Conservation (phyloP, 2,888 invertebrate species). For the Proisotoma minuta region DNA sequence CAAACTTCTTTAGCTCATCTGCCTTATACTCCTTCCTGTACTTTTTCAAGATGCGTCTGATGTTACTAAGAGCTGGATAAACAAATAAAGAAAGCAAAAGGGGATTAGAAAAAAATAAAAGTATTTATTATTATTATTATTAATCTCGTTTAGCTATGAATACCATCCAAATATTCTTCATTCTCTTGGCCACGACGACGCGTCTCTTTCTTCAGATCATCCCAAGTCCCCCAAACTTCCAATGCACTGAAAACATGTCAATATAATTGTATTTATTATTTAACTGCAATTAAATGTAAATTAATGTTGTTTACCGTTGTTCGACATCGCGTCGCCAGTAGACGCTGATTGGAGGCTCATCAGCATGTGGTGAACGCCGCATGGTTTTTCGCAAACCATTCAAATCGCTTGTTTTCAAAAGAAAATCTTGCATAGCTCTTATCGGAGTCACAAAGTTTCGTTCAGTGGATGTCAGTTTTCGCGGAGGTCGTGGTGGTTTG, state of each 20-base stretch:
- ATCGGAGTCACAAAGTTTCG: slow-evolving; percentile 90
- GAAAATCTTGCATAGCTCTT: slow-evolving; percentile 86
- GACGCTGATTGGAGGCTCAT: slow-evolving; percentile 87
- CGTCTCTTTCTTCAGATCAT: slow-evolving; percentile 71
- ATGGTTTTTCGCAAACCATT: slow-evolving; percentile 81
- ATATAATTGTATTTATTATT: too few relatives aligned
- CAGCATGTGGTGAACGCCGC: slow-evolving; percentile 86
- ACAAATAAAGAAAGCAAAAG: too few relatives aligned
- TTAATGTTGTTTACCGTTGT: slow-evolving; percentile 59
- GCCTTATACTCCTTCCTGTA: slow-evolving; percentile 72
- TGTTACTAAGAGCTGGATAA: slow-evolving; percentile 73
- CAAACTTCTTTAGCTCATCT: too few relatives aligned
- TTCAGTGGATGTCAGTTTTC: slow-evolving; percentile 60
- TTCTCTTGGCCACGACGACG: slow-evolving; percentile 71
- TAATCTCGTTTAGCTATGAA: too few relatives aligned
- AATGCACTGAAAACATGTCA: slow-evolving; percentile 52
- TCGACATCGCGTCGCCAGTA: slow-evolving; percentile 92
- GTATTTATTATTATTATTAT: too few relatives aligned
- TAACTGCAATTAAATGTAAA: slow-evolving; percentile 2
- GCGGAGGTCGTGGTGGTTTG: not conserved
- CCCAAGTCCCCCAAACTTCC: slow-evolving; percentile 81
- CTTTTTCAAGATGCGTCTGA: slow-evolving; percentile 72
- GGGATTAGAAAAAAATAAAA: too few relatives aligned
- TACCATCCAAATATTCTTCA: slow-evolving; percentile 80
- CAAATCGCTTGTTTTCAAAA: slow-evolving; percentile 79